A percentile compares a stretch with the other conserved stretches of the same genome.
Evolutionary conservation across 2,888 invertebrate species (phyloP).

Genomic region (Automeris io): DNA sequence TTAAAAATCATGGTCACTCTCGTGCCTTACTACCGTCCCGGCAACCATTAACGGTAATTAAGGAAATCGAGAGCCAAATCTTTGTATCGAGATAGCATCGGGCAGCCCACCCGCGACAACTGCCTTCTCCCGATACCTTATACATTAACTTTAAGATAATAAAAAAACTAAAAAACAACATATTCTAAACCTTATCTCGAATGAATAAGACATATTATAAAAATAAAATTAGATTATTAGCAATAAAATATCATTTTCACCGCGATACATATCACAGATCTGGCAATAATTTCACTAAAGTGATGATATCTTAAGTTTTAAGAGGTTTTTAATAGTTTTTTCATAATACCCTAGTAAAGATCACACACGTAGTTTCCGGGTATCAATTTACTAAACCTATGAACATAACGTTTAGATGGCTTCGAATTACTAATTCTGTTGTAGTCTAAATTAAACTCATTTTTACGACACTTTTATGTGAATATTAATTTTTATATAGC

Average conservation of each 20-base stretch:
- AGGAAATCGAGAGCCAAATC: conserved; percentile 64
- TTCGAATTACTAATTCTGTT: neutral
- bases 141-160: conserved; percentile 36
- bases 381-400: conserved; percentile 24
- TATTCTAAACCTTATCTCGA: conserved; percentile 20
- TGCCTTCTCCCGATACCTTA: conserved; percentile 58
- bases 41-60: conserved; percentile 70
- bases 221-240: conserved; percentile 30
- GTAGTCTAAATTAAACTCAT: conserved; percentile 4
- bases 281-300: conserved; percentile 41
- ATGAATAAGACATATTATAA: conserved; percentile 13
- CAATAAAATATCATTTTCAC: conserved; percentile 51
- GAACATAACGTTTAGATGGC: conserved; percentile 19
- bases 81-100: conserved; percentile 65
- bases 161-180: neutral
- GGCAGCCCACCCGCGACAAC: conserved; percentile 55
- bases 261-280: conserved; percentile 40
- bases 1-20: conserved; percentile 20
- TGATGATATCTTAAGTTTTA: conserved; percentile 50
- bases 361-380: conserved; percentile 65
- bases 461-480: neutral
- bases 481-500: neutral
- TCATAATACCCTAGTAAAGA: conserved; percentile 23
- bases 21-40: conserved; percentile 37
- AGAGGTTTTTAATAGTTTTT: conserved; percentile 34